Conservation (phyloP, 2,797 vertebrate species). For the Benthosema pterotum region DNA sequence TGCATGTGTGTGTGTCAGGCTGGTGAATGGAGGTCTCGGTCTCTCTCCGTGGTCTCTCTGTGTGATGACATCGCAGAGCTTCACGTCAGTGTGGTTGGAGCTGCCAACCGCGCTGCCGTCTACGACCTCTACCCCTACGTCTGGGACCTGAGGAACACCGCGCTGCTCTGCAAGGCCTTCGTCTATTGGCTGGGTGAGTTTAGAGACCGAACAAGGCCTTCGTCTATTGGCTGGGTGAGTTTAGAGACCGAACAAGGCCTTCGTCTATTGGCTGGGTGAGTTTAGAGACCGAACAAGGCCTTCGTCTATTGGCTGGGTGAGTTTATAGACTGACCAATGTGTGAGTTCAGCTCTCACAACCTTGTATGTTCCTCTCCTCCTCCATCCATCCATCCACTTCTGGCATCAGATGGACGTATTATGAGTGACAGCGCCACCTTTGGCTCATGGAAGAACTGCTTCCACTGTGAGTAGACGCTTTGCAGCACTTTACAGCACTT, state of each 20-base stretch:
- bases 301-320: conserved; percentile 80
- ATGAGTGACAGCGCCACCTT: conserved; percentile 77
- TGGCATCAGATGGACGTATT: conserved; percentile 80
- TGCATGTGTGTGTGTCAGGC: conserved; percentile 55
- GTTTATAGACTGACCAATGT: conserved; percentile 68
- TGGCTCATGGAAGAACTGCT: conserved; percentile 86
- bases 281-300: conserved; percentile 67
- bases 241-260: conserved; percentile 78
- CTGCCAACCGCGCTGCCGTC: conserved; percentile 79
- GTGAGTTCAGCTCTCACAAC: too few species aligned
- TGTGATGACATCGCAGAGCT: conserved; percentile 80
- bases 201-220: background rate
- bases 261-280: conserved; percentile 77
- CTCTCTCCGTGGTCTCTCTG: conserved; percentile 73
- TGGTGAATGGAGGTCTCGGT: conserved; percentile 78
- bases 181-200: conserved; percentile 76
- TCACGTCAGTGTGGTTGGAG: conserved; percentile 82
- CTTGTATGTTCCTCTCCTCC: background rate
- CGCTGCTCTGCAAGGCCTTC: conserved; percentile 84
- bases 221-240: conserved; percentile 79
- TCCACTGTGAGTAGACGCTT: conserved; percentile 82
- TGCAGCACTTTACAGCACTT: background rate
- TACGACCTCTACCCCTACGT: conserved; percentile 90
- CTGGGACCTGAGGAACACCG: conserved; percentile 87
- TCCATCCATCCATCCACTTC: background rate